phyloP scores from a whole-genome alignment of 2,797 vertebrate genomes.

The Rachycentron canadum region DNA sequence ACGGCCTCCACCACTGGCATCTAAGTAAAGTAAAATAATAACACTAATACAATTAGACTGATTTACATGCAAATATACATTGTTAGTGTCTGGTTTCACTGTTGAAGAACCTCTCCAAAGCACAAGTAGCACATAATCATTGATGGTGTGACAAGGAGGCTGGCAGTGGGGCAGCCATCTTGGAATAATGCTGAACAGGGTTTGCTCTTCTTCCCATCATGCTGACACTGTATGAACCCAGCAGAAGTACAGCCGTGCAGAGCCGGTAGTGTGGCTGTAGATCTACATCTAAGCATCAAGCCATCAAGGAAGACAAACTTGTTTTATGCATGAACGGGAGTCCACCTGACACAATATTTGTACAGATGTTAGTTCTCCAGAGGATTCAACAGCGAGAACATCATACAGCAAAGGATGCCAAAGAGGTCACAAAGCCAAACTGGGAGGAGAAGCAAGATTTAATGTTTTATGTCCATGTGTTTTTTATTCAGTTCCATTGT shows the following conservation, averaged over 20 bases:
- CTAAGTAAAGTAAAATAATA: not conserved
- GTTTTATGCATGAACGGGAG: constrained; percentile 27
- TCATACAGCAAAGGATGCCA: constrained; percentile 25
- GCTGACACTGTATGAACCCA: too few relatives aligned
- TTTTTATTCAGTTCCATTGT: constrained; percentile 30
- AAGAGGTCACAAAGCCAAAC: constrained; percentile 29
- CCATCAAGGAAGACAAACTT: constrained; percentile 36
- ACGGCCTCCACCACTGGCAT: not conserved
- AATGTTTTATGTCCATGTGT: constrained; percentile 37
- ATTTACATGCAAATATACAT: not conserved
- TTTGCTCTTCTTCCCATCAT: not conserved
- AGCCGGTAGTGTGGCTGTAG: not conserved
- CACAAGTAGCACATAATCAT: not conserved
- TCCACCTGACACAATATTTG: constrained; percentile 66
- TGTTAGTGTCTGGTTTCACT: not conserved
- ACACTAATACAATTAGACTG: not conserved
- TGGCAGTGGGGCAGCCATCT: not conserved
- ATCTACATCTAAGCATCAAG: not conserved
- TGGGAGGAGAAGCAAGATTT: constrained; percentile 23
- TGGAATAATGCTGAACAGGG: not conserved
- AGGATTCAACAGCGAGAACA: constrained; percentile 42
- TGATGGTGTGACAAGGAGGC: not conserved
- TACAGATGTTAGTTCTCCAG: constrained; percentile 59
- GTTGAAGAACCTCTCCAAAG: not conserved
- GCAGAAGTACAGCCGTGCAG: not conserved